phyloP scores from a whole-genome alignment of 1,140 invertebrate species.

The Drosophila insularis region DNA sequence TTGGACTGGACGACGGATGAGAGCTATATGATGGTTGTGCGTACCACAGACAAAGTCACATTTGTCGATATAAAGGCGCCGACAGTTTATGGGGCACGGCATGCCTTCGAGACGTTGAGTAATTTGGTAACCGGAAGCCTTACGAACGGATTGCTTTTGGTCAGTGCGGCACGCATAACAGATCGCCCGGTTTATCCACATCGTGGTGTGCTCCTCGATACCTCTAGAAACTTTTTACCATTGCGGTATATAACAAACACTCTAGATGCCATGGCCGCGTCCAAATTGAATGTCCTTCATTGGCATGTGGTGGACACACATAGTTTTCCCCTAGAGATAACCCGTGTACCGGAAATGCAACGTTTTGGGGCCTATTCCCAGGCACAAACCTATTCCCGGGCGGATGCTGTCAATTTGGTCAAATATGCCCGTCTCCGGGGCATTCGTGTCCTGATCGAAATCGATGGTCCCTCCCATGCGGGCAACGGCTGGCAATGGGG shows the following conservation, averaged over 20 bases:
- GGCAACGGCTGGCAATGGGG: conserved; percentile 93
- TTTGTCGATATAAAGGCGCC: conserved; percentile 85
- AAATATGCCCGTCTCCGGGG: conserved; percentile 89
- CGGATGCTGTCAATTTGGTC: conserved; percentile 88
- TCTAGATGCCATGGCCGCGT: conserved; percentile 91
- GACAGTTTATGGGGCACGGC: conserved; percentile 89
- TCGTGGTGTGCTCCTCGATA: conserved; percentile 89
- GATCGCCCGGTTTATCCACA: conserved; percentile 89
- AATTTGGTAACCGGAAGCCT: conserved; percentile 85
- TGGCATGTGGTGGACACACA: conserved; percentile 94
- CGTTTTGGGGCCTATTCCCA: conserved; percentile 88
- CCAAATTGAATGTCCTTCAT: conserved; percentile 93
- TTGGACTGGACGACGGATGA: conserved; percentile 87
- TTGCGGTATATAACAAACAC: conserved; percentile 86
- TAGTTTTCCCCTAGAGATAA: conserved; percentile 91
- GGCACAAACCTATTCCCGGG: conserved; percentile 87
- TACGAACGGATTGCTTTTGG: conserved; percentile 82
- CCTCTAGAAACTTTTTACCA: conserved; percentile 89
- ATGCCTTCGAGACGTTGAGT: conserved; percentile 89
- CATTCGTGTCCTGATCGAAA: conserved; percentile 90
- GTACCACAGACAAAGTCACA: conserved; percentile 83
- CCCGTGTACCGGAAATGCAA: conserved; percentile 88
- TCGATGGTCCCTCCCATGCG: conserved; percentile 93
- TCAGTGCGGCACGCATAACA: conserved; percentile 83
- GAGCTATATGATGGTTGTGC: conserved; percentile 85